A percentile compares a stretch with the other conserved stretches of the same genome.
Conservation (phyloP, 2,888 invertebrate species). For the Dicranocentrus wangi region DNA sequence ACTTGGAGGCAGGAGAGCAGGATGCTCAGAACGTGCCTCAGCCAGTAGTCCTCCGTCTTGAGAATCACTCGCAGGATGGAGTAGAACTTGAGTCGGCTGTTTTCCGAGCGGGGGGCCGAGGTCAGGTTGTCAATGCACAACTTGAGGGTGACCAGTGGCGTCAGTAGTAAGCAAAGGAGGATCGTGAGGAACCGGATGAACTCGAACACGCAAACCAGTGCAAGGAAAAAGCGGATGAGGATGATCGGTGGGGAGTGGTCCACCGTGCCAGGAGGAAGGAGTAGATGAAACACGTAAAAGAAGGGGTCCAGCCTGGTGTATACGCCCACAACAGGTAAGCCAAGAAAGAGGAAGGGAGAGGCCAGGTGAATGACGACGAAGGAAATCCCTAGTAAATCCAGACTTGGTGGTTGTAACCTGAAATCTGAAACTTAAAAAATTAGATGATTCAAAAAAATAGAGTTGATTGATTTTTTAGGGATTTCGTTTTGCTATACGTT, state of each 20-base stretch:
- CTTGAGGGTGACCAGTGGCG: neutral
- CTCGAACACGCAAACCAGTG: slow-evolving; percentile 19
- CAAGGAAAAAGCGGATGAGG: slow-evolving; percentile 11
- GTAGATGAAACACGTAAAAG: slow-evolving; percentile 16
- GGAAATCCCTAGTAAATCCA: neutral
- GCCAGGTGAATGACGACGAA: neutral
- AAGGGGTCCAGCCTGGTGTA: slow-evolving; percentile 29
- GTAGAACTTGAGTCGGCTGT: neutral
- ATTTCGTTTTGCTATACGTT: too few relatives aligned
- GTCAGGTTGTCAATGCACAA: neutral
- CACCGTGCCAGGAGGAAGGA: neutral
- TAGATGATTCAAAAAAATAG: too few relatives aligned
- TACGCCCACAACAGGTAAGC: neutral
- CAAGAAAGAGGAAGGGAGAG: neutral
- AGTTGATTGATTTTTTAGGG: neutral
- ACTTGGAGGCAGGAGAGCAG: neutral
- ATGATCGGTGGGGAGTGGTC: neutral
- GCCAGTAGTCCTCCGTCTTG: slow-evolving; percentile 12
- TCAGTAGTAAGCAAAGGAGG: neutral
- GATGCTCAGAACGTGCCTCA: neutral
- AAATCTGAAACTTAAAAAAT: neutral
- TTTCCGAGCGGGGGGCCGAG: neutral
- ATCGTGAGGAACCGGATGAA: neutral
- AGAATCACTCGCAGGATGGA: slow-evolving; percentile 10
- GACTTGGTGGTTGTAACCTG: neutral